Base-by-base conservation (phyloP, 2,113 vertebrate species). In the Cyprinus carpio region DNA sequence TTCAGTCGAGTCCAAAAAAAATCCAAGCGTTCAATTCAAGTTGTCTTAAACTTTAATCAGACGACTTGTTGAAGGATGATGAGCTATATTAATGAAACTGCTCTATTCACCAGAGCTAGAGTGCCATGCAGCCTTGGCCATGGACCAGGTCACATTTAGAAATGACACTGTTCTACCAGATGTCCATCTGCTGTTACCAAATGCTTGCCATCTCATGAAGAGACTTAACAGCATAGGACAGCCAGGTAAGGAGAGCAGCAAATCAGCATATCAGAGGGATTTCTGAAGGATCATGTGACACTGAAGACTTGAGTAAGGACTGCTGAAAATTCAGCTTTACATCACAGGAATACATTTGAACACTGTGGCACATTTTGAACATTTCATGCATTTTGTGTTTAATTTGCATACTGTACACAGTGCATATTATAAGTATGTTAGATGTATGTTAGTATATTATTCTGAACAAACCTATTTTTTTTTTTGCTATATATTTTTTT, bases 131-230 rank as follows among this genome's bases (percentile, higher is more conserved):
- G 85, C 23, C 29, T 2, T 11, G 29, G 87, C 65, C 86, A 96
- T 97, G 96, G 96, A 97, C 54, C 93, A 92, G 60, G 86, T 94
- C 86, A 94, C 90, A 0, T 97, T 96, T 69, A 93, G 49, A 84
- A 95, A 95, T 7, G 93, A 96, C 92, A 96, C 95, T 0, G 96
- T 97, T 2, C 94, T 97, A 40, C 97, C 96, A 0, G 96, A 97
- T 0, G 92, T 97, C 54, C 96, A 97, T 90, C 88, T 97, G 34
- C 90, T 94, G 76, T 93, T 90, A 27, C 95, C 95, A 0, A 95
- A 94, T 82, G 90, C 91, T 60, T 92, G 92, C 2, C 96, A 93
- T 78, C 92, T 97, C 65, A 97, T 97, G 96, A 94, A 95, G 58
- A 94, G 96, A 2, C 87, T 97, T 79, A 97, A 96, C 58, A 81